Evolutionary conservation across 2,797 vertebrate genomes (phyloP).

Genomic region (Alosa sapidissima): DNA sequence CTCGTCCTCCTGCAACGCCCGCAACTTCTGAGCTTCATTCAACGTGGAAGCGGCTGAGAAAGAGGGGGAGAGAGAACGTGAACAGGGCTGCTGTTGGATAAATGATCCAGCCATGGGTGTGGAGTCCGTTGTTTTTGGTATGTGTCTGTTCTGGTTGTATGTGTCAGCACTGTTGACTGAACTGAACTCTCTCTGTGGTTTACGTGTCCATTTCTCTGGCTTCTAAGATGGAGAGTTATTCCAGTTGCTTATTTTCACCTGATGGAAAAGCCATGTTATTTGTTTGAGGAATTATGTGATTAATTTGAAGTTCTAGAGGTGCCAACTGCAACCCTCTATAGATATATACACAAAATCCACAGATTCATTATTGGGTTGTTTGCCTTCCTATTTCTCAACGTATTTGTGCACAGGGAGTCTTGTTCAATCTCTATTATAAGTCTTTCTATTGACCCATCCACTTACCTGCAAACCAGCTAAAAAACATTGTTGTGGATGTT

Average conservation of each 20-base stretch:
- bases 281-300: no score
- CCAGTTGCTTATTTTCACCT: background rate
- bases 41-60: background rate
- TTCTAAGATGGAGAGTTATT: background rate
- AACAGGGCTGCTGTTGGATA: background rate
- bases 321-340: no score
- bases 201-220: background rate
- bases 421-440: background rate
- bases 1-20: conserved; percentile 49
- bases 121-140: background rate
- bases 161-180: background rate
- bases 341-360: background rate
- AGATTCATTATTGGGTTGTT: background rate
- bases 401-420: background rate
- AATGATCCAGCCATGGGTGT: background rate
- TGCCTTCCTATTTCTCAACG: background rate
- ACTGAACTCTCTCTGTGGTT: background rate
- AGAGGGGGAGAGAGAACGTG: background rate
- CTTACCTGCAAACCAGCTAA: background rate
- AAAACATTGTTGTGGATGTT: background rate
- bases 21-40: conserved; percentile 56
- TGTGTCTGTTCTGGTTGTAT: background rate
- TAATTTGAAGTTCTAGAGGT: no score
- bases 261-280: background rate
- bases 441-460: background rate